Base-by-base conservation (phyloP, 2,888 invertebrate genomes). In the Dolomedes plantarius region DNA sequence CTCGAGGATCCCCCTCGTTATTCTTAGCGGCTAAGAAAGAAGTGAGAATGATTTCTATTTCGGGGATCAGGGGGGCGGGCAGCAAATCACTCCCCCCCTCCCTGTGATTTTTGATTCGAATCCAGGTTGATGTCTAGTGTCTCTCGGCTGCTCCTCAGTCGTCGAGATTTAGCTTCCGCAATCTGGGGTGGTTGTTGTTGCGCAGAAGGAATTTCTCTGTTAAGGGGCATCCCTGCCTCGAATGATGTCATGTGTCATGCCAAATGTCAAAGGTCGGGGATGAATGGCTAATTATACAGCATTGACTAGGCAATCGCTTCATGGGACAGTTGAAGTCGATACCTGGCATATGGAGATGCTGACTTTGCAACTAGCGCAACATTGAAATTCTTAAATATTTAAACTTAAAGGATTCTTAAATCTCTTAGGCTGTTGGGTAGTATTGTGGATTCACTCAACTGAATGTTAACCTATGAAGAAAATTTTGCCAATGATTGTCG, bases 101-200 rank as follows among this genome's bases (percentile, higher is more conserved):
- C 56, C 36, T 9, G 23, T 11, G 32, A 32, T 19, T 67, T 29
- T 75, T 81, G 81, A 74, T 81, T 69, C 81, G 69, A 81, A 81
- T 81, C 74, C 81, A 75, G 75, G 81, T 75, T 81, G 75, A 69
- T 75, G 81, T 75, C 81, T 81, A 75, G 75, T 56, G 56, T 81
- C 81, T 68, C 81, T 81, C 27, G 39, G 29, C 68, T 73, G 67
- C 80, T 80, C 46, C 67, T 80, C 73, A 23, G 62, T 31, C 68
- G 56, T 62, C 81, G 46, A 19, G 28, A 9, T 31, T 41, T 29
- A 19, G 80, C 80, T 80, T 74, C 81, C 81, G 81, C 68, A 81
- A 73, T 71, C 36, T 46, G 64, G n/a, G 73, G 80, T 80, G 80
- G 80, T 80, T 80, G 29, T 29, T 62, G 62, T 27, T 27, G n/a